Percentiles rank a stretch among this genome's conserved stretches.
Evolutionary conservation across 2,797 vertebrate species (phyloP).

Genomic region (Caiman crocodilus): DNA sequence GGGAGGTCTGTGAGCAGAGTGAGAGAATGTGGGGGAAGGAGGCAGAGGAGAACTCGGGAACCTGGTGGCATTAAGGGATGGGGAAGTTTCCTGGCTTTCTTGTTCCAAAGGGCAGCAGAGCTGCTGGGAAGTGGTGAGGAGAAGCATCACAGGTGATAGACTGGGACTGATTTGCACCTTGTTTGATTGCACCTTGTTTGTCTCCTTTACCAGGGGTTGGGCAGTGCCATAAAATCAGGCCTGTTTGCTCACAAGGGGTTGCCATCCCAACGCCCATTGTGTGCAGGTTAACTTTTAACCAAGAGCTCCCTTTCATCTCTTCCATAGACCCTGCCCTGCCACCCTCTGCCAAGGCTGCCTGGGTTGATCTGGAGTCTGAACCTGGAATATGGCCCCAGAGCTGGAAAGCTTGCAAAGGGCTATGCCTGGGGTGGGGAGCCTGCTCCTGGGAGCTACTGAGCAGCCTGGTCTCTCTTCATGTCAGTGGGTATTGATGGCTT

Average conservation of each 20-base stretch:
- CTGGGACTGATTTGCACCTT: neutral
- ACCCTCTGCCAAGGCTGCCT: fast-evolving
- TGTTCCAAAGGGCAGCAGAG: neutral
- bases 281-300: slow-evolving; percentile 24
- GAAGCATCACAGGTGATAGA: neutral
- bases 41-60: neutral
- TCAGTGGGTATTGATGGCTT: neutral
- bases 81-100: no score
- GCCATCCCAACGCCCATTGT: neutral
- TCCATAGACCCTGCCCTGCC: fast-evolving
- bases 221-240: neutral
- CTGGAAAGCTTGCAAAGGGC: neutral
- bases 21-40: neutral
- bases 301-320: neutral
- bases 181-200: neutral
- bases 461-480: neutral
- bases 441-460: neutral
- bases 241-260: slow-evolving; percentile 3
- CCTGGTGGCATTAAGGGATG: neutral
- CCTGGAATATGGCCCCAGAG: fast-evolving
- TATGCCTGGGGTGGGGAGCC: fast-evolving
- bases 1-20: neutral
- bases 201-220: neutral
- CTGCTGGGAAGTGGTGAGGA: no score
- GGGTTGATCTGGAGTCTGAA: fast-evolving